phyloP scores from a whole-genome alignment of 2,797 vertebrate species.

The Pseudotriccus pelzelni region DNA sequence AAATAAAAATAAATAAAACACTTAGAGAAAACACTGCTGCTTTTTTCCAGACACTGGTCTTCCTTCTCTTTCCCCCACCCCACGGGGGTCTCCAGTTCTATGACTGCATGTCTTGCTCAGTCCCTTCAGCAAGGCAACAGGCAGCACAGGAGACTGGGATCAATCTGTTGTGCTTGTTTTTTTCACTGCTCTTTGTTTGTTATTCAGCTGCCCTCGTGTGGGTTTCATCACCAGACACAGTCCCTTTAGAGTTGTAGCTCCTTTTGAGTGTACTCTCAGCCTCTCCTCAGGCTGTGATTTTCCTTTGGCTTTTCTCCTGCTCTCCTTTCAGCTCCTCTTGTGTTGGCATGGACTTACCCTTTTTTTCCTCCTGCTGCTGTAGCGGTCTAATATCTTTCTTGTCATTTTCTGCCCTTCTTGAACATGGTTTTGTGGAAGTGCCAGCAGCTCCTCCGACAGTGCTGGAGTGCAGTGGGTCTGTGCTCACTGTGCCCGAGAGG shows the following conservation, averaged over 20 bases:
- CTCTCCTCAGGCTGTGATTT: background rate
- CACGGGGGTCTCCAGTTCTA: fast-evolving
- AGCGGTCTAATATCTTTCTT: background rate
- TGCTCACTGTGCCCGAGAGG: background rate
- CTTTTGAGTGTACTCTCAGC: background rate
- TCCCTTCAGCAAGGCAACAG: background rate
- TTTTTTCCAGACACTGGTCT: background rate
- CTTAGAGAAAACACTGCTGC: background rate
- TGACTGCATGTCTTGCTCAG: background rate
- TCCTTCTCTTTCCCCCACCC: background rate
- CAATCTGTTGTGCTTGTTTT: background rate
- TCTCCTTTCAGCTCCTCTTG: background rate
- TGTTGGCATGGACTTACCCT: background rate
- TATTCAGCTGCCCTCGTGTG: fast-evolving
- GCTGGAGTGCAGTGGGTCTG: background rate
- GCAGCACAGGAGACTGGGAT: background rate
- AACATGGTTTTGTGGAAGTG: background rate
- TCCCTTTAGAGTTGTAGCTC: background rate
- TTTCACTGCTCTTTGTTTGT: background rate
- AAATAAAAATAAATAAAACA: background rate
- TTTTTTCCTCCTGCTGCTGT: background rate
- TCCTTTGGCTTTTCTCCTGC: background rate
- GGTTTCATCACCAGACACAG: background rate
- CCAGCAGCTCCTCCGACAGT: background rate
- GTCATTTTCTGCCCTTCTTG: background rate